A percentile compares a stretch with the other conserved stretches of the same genome.
Conservation (phyloP, 2,113 vertebrate genomes). For the Muscicapa adusta region DNA sequence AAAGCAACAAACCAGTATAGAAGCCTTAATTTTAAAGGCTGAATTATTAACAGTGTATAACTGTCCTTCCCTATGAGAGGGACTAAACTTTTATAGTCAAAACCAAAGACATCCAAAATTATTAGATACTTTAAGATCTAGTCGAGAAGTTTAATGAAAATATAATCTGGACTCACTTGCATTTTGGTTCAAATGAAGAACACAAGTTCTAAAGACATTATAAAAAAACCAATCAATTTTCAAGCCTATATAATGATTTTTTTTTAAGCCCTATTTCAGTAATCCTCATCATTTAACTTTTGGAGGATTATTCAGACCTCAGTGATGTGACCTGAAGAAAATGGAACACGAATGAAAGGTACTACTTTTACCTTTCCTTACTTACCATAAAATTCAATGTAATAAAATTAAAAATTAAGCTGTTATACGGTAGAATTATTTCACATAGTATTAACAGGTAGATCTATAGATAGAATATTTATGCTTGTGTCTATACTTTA, state of each 20-base stretch:
- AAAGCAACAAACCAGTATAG: background rate
- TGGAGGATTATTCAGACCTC: background rate
- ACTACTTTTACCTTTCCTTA: background rate
- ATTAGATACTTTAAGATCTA: background rate
- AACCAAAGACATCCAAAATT: background rate
- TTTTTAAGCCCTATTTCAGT: background rate
- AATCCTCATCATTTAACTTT: background rate
- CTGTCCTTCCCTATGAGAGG: background rate
- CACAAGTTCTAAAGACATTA: background rate
- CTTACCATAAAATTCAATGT: background rate
- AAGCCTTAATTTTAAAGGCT: background rate
- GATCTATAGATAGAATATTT: background rate
- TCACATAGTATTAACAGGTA: background rate
- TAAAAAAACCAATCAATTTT: background rate
- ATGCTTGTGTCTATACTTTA: background rate
- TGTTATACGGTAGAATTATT: background rate
- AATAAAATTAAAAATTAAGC: background rate
- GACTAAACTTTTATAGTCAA: background rate
- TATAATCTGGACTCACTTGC: background rate
- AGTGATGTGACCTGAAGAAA: background rate
- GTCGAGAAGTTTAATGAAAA: background rate
- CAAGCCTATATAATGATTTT: background rate
- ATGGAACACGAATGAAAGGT: background rate
- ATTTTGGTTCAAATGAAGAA: background rate
- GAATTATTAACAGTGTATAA: background rate